Base-by-base conservation (phyloP, 2,888 invertebrate genomes). In the Atethmia centrago region DNA sequence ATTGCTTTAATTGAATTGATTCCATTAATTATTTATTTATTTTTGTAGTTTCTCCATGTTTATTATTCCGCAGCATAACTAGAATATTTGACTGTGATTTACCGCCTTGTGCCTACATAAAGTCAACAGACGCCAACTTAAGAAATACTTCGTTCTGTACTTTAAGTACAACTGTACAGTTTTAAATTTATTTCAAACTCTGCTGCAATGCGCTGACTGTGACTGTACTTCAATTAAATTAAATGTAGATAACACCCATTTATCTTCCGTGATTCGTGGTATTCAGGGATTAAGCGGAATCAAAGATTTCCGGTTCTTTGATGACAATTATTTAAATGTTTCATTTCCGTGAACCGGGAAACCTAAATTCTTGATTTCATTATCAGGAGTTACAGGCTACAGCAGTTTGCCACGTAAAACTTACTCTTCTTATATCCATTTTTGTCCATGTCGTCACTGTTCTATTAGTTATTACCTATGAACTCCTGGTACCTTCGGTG, bases 401-500 rank as follows among this genome's bases (percentile, higher is more conserved):
- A 19, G 3, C 28, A 47, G 47, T 55, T 74, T 64, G 19, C 16
- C 53, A 45, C 21, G 21, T 25, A 9, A 2, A 12, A n/a, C 7
- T 66, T 10, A 40, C n/a, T n/a, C n/a, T n/a, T n/a, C n/a, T n/a
- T n/a, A n/a, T n/a, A n/a, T n/a, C n/a, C n/a, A 40, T 14, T 12
- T 64, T 47, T 28, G 31, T 65, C 56, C 14, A 70, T 69, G 65
- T 65, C 85, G 86, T 88, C 85, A 84, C 62, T 61, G 21, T 71
- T 59, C 64, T 72, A 77, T 84, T 85, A 53, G 76, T 75, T 67
- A 1, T n/a, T 25, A 45, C 62, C 80, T 88, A 91, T 94, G 91
- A 65, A 78, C 59, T 79, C 94, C 93, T 94, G 82, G 94, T 94
- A 92, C 68, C 47, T 66, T 77, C 85, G 92, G 93, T 92, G 94